A percentile compares a stretch with the other conserved stretches of the same genome.
Conservation (phyloP, 2,113 vertebrate genomes). For the Toxotes chatareus region DNA sequence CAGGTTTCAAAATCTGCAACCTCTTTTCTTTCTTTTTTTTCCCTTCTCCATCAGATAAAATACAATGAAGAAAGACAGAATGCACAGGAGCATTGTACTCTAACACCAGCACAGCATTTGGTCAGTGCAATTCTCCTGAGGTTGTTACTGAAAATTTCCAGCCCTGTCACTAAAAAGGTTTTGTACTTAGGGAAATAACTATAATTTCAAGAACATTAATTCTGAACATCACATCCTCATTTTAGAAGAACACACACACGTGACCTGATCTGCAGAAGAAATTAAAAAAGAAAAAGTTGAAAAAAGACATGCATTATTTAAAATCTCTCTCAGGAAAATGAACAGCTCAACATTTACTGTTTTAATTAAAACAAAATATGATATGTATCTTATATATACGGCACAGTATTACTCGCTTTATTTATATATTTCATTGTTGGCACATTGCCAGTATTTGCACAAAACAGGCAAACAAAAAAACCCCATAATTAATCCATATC, state of each 20-base stretch:
- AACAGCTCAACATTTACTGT: conserved; percentile 4
- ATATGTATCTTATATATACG: conserved; percentile 9
- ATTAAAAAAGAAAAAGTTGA: neutral
- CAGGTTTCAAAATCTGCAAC: neutral
- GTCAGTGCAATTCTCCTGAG: neutral
- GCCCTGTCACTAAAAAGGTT: neutral
- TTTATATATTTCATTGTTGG: neutral
- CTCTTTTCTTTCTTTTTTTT: neutral
- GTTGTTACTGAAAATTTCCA: neutral
- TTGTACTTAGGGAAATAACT: neutral
- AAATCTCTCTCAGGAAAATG: conserved; percentile 23
- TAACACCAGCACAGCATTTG: neutral
- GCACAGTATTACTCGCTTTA: conserved; percentile 10
- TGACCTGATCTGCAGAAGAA: neutral
- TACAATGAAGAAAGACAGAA: neutral
- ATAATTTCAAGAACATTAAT: neutral
- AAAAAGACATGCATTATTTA: conserved; percentile 4
- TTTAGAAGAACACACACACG: neutral
- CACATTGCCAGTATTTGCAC: neutral
- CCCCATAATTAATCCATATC: neutral
- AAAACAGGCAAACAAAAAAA: neutral
- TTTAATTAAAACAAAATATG: conserved; percentile 21
- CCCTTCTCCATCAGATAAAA: neutral
- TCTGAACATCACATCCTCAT: neutral
- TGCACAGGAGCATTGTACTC: neutral